A percentile compares a stretch with the other conserved stretches of the same genome.
Evolutionary conservation across 2,113 vertebrate genomes (phyloP).

Genomic region (Bostrychus sinensis): DNA sequence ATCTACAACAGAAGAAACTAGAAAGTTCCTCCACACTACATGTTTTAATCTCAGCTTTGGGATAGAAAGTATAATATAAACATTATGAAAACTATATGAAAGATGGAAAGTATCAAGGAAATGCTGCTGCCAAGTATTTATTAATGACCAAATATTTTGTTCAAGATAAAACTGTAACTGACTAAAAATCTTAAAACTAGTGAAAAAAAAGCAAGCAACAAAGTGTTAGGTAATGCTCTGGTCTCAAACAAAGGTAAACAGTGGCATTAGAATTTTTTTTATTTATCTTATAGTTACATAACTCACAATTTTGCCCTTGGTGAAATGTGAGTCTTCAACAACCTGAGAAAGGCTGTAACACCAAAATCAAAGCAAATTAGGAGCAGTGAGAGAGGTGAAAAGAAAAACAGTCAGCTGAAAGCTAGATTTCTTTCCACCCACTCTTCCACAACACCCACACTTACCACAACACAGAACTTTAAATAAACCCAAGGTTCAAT

Average conservation of each 20-base stretch:
- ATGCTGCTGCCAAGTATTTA: too few species aligned
- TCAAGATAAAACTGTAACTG: too few species aligned
- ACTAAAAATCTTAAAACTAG: too few species aligned
- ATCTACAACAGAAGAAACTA: slow-evolving; percentile 8
- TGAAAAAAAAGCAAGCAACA: too few species aligned
- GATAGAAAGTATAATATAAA: background rate
- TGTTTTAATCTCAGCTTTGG: background rate
- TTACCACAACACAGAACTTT: slow-evolving; percentile 12
- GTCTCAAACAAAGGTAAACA: too few species aligned
- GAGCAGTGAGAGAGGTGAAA: slow-evolving; percentile 37
- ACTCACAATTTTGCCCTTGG: too few species aligned
- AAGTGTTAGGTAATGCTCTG: too few species aligned
- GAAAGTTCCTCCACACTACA: slow-evolving; percentile 14
- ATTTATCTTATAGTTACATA: too few species aligned
- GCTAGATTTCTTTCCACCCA: slow-evolving; percentile 10
- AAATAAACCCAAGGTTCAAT: slow-evolving; percentile 24
- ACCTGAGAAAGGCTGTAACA: slow-evolving; percentile 11
- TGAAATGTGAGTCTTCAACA: background rate
- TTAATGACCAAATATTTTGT: too few species aligned
- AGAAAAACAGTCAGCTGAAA: too few species aligned
- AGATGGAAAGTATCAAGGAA: too few species aligned
- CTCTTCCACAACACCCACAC: slow-evolving; percentile 21
- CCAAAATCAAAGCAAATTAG: slow-evolving; percentile 26
- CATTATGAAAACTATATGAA: background rate
- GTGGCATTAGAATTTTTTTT: too few species aligned